Percentiles rank a stretch among this genome's conserved stretches.
Conservation (phyloP, 2,113 vertebrate genomes). For the Onychorhynchus coronatus region DNA sequence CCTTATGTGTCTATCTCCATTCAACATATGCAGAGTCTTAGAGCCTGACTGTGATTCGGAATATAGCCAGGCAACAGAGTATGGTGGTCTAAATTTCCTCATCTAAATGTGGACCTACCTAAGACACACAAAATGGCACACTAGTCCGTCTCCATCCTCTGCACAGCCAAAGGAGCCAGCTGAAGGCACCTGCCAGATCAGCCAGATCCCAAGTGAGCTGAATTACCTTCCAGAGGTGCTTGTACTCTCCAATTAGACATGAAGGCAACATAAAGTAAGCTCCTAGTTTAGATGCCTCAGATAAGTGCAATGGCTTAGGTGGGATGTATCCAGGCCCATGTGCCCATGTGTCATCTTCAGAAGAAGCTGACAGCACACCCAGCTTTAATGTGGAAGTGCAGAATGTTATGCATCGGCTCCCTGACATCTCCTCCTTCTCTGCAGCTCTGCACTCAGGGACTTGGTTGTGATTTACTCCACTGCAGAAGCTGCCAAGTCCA, state of each 20-base stretch:
- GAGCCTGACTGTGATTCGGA: not conserved
- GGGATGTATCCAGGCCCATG: not conserved
- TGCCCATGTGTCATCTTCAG: not conserved
- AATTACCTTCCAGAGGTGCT: not conserved
- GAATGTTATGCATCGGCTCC: not conserved
- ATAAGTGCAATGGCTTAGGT: not conserved
- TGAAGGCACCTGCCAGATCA: not conserved
- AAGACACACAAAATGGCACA: not conserved
- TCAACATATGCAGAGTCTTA: not conserved
- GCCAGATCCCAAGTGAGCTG: not conserved
- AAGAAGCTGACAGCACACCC: not conserved
- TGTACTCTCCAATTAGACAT: not conserved
- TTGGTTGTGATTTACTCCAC: not conserved
- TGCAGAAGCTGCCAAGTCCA: not conserved
- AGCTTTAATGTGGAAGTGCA: not conserved
- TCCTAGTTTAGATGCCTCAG: not conserved
- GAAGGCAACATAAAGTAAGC: not conserved
- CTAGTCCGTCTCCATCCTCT: not conserved
- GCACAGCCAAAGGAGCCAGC: not conserved
- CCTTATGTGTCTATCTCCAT: not conserved
- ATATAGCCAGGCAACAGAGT: not conserved
- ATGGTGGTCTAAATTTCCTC: not conserved
- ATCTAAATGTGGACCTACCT: not conserved
- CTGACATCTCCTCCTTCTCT: not conserved
- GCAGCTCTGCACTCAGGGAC: not conserved